phyloP scores from a whole-genome alignment of 2,888 invertebrate species.

The Cephus rjabovi region DNA sequence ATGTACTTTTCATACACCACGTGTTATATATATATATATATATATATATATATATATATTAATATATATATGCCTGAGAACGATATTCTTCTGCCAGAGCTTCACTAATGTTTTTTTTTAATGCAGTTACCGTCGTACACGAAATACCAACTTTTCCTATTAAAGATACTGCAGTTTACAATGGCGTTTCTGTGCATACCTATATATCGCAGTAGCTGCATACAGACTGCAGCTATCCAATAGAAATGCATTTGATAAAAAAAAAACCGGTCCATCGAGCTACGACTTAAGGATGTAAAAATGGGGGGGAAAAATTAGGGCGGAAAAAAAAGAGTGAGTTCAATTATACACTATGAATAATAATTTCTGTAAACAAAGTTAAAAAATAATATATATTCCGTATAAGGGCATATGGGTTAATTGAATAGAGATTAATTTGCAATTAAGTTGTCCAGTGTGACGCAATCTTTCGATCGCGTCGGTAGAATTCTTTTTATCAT shows the following conservation, averaged over 20 bases:
- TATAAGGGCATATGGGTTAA: neutral
- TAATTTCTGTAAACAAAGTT: no score
- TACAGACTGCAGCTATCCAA: neutral
- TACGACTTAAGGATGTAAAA: neutral
- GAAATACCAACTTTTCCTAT: neutral
- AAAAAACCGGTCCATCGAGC: neutral
- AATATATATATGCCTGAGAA: no score
- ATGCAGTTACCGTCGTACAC: neutral
- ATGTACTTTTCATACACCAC: neutral
- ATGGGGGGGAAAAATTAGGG: neutral
- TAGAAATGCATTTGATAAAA: neutral
- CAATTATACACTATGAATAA: neutral
- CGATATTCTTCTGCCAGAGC: no score
- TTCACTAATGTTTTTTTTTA: neutral
- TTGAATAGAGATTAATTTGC: neutral
- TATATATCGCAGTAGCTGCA: neutral
- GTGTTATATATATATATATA: neutral
- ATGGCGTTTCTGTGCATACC: neutral
- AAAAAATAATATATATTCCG: no score
- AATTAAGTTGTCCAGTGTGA: neutral
- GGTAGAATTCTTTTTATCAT: neutral
- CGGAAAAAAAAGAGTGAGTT: neutral
- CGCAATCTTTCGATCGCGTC: neutral
- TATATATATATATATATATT: no score
- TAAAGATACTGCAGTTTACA: neutral